Evolutionary conservation across 2,797 vertebrate species (phyloP), one percentile per base, ranked within the genome.

Genomic region (Eospalax fontanierii): DNA sequence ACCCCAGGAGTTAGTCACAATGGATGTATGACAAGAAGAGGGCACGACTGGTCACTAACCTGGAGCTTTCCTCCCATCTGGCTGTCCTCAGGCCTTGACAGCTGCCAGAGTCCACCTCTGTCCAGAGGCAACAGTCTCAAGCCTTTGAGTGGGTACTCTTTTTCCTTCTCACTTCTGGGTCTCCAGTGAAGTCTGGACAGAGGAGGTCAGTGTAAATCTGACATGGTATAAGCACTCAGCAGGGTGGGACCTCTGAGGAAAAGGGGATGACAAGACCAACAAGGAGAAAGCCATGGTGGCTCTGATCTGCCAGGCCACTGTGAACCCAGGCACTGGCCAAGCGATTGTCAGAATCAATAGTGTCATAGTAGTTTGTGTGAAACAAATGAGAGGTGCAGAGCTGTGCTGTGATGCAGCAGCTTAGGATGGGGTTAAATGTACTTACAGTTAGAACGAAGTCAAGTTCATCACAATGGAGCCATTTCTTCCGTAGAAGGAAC

Each of bases 1-100:
- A 28, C 70, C 91, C 15, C 33, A 82, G 89, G 82, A 10, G 5
- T 93, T 86, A 95, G 89, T 94, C 95, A 94, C 86, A 40, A 80
- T 81, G 86, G 35, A 16, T 66, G 21, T 68, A 40, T 73, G 65
- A 43, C 70, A 54, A 12, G 21, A 40, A 74, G 28, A 21, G 30
- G 35, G 15, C 79, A 10, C 66, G 35, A 65, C 90, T 87, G 71
- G 35, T 76, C 61, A 78, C 15, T 19, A 7, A 15, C 63, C 90
- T 59, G 43, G 80, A 88, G 70, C 65, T 73, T 57, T 14, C 15
- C 22, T 14, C 57, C 88, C 38, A 33, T 70, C n/a, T 57, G n/a
- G 57, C n/a, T 90, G 30, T 12, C 12, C 33, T 11, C 6, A 87
- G 61, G 22, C 22, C 38, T 16, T 46, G 35, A 11, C 30, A 15